A percentile compares a stretch with the other conserved stretches of the same genome.
Conservation (phyloP, 2,113 vertebrate genomes). For the Todiramphus chloris region DNA sequence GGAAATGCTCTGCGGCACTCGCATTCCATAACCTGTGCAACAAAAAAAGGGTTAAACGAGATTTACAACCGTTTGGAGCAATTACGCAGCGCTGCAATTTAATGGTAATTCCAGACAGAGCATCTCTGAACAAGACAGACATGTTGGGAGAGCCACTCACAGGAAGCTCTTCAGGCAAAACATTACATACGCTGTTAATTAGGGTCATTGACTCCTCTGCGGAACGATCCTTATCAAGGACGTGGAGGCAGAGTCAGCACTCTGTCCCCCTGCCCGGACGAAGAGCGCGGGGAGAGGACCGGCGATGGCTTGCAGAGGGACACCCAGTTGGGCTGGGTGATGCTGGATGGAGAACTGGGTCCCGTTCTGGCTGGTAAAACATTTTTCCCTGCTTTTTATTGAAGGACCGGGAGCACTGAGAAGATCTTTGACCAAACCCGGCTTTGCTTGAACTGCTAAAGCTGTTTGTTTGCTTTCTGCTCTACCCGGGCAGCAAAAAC, state of each 20-base stretch:
- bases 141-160: slow-evolving; percentile 43
- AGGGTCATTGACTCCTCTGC: slow-evolving; percentile 52
- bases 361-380: not conserved
- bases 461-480: not conserved
- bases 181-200: slow-evolving; percentile 42
- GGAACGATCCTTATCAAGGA: not conserved
- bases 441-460: not conserved
- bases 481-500: not conserved
- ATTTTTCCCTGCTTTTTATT: not conserved
- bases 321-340: not conserved
- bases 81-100: slow-evolving; percentile 32
- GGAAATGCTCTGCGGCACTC: not conserved
- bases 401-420: not conserved
- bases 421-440: not conserved
- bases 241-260: not conserved
- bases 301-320: rapidly evolving
- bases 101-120: slow-evolving; percentile 60
- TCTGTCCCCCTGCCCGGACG: not conserved
- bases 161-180: slow-evolving; percentile 67
- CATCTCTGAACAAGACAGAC: slow-evolving; percentile 58
- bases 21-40: not conserved
- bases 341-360: not conserved
- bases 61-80: slow-evolving; percentile 23
- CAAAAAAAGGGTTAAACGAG: slow-evolving; percentile 39
- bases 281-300: not conserved